Base-by-base conservation (phyloP, 2,888 invertebrate genomes). In the Scotopteryx bipunctaria region DNA sequence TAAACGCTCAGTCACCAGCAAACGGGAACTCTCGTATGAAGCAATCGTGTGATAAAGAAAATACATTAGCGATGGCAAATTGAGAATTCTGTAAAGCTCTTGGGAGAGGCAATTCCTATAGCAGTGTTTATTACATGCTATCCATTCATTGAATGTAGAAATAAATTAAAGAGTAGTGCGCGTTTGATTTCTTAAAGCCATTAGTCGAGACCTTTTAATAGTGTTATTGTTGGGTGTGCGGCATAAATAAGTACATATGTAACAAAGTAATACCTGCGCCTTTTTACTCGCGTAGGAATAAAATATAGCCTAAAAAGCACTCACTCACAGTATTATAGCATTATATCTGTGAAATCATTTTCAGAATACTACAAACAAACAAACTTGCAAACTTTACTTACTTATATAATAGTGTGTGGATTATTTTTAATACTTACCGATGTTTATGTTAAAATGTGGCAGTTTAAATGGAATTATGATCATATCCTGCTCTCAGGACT, bases 101-200 rank as follows among this genome's bases (percentile, higher is more conserved):
- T 38, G n/a, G 35, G 23, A 29, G 27, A 25, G 11, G 41, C 43
- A 29, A 44, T 47, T 42, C 17, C 35, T 50, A 19, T 36, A 14
- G 27, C 15, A 50, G 25, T 48, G 40, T 46, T 55, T 32, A 47
- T 42, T 55, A 43, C 38, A 32, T 40, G 44, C 29, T 5, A 21
- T 13, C 41, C 25, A 37, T 44, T 42, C 44, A 19, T 50, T 48
- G 29, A 52, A 48, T 50, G 25, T 47, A 41, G 44, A 40, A 49
- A 50, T 53, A 38, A 57, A 59, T 55, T 55, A 44, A 35, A 52
- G 21, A 48, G 35, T 37, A 17, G 29, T 25, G 14, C 35, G 33
- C 38, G 21, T 50, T 29, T 29, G 15, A 44, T 50, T 47, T 41
- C 55, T 38, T 33, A 43, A 32, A 48, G 29, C 31, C 31, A 25